Conservation (phyloP, 2,797 vertebrate species). For the Gymnopithys bicolor region DNA sequence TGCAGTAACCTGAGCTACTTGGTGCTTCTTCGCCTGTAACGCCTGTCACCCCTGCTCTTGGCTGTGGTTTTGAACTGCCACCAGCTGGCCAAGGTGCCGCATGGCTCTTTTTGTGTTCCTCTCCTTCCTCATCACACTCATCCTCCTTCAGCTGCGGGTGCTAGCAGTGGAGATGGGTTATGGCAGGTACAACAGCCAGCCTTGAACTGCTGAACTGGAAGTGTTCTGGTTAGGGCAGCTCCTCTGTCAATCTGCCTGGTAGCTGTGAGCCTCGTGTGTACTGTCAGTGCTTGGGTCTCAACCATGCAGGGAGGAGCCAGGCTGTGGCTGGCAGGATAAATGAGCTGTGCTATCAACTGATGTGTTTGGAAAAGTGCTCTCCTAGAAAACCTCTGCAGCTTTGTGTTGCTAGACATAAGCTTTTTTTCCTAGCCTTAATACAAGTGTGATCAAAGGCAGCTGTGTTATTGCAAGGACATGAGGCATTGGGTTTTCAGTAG, state of each 20-base stretch:
- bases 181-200: background rate
- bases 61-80: background rate
- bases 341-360: background rate
- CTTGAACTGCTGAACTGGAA: background rate
- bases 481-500: background rate
- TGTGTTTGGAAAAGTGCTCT: background rate
- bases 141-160: background rate
- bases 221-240: background rate
- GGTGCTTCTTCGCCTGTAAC: background rate
- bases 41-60: background rate
- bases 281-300: background rate
- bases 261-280: background rate
- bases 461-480: background rate
- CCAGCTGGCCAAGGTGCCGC: accelerated
- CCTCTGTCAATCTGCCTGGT: background rate
- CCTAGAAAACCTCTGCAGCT: background rate
- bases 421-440: background rate
- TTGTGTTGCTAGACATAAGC: background rate
- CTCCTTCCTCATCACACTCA: background rate
- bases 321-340: background rate
- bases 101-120: background rate
- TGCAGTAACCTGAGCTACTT: constrained; percentile 21
- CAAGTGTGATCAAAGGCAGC: background rate
- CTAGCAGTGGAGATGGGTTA: background rate
- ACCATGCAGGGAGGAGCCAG: background rate